A percentile compares a stretch with the other conserved stretches of the same genome.
These are phyloP conservation scores for Andrena bicolor DNA, from an alignment of 2,888 invertebrate species.

Conservation along the genomic window DNA sequence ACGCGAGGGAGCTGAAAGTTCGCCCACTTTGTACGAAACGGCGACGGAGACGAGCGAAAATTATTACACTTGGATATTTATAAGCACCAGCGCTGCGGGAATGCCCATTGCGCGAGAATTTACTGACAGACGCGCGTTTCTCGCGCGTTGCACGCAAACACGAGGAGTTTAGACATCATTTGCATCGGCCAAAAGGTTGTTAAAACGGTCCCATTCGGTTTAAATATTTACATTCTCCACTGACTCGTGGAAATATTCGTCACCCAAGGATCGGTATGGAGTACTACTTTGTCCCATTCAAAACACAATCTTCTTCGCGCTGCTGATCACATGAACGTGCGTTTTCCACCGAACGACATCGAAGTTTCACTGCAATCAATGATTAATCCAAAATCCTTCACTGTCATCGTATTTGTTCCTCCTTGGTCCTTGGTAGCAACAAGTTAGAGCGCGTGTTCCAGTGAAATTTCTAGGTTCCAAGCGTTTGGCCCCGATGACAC, in stretches of 20 bases:
- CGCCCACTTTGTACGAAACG: neutral
- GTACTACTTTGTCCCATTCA: neutral
- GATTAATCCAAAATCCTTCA: neutral
- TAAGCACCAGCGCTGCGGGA: neutral
- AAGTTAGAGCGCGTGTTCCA: neutral
- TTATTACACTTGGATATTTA: constrained; percentile 6
- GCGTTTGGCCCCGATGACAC: neutral
- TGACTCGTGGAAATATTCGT: neutral
- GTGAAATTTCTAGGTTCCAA: neutral
- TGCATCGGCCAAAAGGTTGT: neutral
- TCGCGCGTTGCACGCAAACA: neutral
- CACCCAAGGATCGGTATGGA: neutral
- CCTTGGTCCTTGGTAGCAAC: neutral
- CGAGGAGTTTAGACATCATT: neutral
- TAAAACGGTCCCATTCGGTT: neutral
- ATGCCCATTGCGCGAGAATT: constrained; percentile 9
- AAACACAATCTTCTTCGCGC: neutral
- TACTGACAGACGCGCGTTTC: neutral
- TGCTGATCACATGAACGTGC: neutral
- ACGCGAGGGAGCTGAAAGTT: neutral
- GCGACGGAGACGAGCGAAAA: neutral
- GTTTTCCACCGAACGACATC: neutral
- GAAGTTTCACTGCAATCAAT: neutral
- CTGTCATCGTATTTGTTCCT: neutral
- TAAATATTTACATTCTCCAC: neutral